Percentiles rank a stretch among this genome's conserved stretches.
Conservation (phyloP, 2,113 vertebrate species). For the Cheirogaleus medius region DNA sequence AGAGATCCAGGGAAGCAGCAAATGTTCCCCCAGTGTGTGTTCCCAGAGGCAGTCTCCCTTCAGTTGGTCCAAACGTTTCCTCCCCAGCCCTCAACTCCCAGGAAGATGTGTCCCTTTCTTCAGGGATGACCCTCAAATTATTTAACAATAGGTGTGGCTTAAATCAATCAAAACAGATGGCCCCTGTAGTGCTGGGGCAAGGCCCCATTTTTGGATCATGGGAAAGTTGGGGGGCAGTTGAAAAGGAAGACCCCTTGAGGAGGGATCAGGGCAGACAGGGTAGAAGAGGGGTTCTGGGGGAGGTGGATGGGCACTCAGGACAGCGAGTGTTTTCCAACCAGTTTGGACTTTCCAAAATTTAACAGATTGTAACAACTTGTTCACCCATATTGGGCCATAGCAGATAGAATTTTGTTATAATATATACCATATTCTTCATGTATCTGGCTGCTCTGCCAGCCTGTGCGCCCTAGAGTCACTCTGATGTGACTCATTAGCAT, state of each 20-base stretch:
- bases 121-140: neutral
- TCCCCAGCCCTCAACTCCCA: neutral
- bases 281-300: neutral
- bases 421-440: accelerated
- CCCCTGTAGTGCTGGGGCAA: neutral
- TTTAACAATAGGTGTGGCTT: neutral
- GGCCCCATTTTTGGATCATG: neutral
- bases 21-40: neutral
- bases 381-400: neutral
- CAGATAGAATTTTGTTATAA: neutral
- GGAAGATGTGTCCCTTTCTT: neutral
- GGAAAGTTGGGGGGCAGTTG: neutral
- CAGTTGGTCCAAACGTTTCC: neutral
- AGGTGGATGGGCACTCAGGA: neutral
- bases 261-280: neutral
- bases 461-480: neutral
- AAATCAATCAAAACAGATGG: neutral
- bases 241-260: neutral
- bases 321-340: neutral
- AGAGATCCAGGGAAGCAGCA: neutral
- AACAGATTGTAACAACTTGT: neutral
- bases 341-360: neutral
- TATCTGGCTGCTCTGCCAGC: neutral
- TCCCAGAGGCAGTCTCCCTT: neutral
- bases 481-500: neutral